These are phyloP conservation scores for Zosterops borbonicus DNA, from an alignment of 2,113 vertebrate genomes.

Conservation along the genomic window DNA sequence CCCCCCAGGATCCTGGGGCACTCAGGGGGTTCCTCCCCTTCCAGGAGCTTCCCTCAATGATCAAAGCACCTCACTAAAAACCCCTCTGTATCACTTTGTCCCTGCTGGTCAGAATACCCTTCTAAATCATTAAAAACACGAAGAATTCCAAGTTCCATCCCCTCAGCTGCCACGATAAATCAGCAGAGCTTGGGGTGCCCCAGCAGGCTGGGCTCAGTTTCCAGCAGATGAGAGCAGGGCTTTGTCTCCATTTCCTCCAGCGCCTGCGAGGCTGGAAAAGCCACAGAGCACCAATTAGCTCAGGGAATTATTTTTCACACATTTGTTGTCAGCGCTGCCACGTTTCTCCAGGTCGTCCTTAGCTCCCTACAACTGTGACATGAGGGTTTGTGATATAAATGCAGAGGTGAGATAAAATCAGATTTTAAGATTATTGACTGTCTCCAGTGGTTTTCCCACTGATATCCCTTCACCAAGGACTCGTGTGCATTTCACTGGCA, in stretches of 20 bases:
- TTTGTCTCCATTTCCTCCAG: background rate
- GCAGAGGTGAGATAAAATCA: background rate
- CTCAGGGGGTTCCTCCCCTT: background rate
- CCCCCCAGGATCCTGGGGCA: fast-evolving
- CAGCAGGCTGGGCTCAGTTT: background rate
- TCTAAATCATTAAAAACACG: background rate
- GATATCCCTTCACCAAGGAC: background rate
- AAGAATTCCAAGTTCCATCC: background rate
- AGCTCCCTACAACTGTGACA: background rate
- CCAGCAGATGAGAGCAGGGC: background rate
- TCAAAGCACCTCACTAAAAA: background rate
- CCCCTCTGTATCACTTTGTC: fast-evolving
- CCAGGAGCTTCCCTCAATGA: background rate
- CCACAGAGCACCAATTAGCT: background rate
- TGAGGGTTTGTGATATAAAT: background rate
- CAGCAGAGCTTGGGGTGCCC: background rate
- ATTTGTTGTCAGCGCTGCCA: background rate
- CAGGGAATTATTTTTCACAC: background rate
- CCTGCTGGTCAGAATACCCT: fast-evolving
- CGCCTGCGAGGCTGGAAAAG: background rate
- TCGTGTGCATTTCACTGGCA: background rate
- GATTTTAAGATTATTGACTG: background rate
- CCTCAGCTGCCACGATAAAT: conserved; percentile 49
- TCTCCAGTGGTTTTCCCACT: background rate
- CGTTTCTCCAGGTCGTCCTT: background rate